Percentiles rank a stretch among this genome's conserved stretches.
phyloP scores from a whole-genome alignment of 1,140 invertebrate genomes.

The Apis mellifera region Amel_HAv3.1 CM009931.2:27406001-27406500 shows the following conservation, averaged over 20 bases:
- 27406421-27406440: constrained; percentile 63
- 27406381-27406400: constrained; percentile 71
- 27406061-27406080: background rate
- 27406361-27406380: too few relatives aligned
- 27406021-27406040: background rate
- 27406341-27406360: constrained; percentile 38
- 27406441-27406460: constrained; percentile 35
- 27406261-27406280: constrained; percentile 65
- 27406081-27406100: constrained; percentile 3
- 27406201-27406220: constrained; percentile 70
- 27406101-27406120: background rate
- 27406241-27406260: constrained; percentile 52
- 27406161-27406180: constrained; percentile 56
- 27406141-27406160: constrained; percentile 15
- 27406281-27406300: constrained; percentile 22
- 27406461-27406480: constrained; percentile 44
- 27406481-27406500: constrained; percentile 60
- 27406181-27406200: constrained; percentile 68
- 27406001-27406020: background rate
- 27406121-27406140: background rate
- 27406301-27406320: constrained; percentile 10
- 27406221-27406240: constrained; percentile 51
- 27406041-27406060: too few relatives aligned
- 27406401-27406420: constrained; percentile 69
- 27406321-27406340: constrained; percentile 3